These are phyloP conservation scores for Lutraria lutraria DNA, from an alignment of 2,888 invertebrate species.

Conservation along the genomic window DNA sequence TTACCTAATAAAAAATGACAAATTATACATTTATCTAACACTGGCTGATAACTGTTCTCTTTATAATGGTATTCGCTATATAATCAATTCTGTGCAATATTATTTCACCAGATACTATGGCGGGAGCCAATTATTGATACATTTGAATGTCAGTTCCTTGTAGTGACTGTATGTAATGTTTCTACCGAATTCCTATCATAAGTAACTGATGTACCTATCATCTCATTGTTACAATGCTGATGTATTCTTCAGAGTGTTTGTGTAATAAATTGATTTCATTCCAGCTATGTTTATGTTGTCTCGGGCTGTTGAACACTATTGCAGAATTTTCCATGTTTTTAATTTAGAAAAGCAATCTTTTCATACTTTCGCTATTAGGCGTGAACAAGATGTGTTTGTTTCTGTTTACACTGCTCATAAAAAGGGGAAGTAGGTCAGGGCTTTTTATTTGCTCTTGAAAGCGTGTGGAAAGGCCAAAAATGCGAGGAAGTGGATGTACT, in stretches of 20 bases:
- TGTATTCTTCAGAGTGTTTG: background rate
- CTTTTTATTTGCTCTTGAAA: no score
- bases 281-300: background rate
- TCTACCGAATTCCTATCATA: background rate
- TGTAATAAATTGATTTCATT: background rate
- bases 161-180: background rate
- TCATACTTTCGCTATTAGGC: background rate
- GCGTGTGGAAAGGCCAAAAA: no score
- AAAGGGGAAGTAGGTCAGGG: no score
- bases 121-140: background rate
- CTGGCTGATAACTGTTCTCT: background rate
- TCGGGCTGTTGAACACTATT: background rate
- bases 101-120: background rate
- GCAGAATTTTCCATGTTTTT: background rate
- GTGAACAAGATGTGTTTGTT: background rate
- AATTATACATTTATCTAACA: slow-evolving; percentile 2
- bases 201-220: background rate
- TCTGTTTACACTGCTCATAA: no score
- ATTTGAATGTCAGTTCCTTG: background rate
- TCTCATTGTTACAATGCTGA: background rate
- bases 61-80: background rate
- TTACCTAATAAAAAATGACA: slow-evolving; percentile 14
- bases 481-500: no score
- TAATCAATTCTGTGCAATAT: background rate
- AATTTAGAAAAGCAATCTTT: background rate